Evolutionary conservation across 2,113 vertebrate species (phyloP).

Genomic region (Elephantulus edwardii): DNA sequence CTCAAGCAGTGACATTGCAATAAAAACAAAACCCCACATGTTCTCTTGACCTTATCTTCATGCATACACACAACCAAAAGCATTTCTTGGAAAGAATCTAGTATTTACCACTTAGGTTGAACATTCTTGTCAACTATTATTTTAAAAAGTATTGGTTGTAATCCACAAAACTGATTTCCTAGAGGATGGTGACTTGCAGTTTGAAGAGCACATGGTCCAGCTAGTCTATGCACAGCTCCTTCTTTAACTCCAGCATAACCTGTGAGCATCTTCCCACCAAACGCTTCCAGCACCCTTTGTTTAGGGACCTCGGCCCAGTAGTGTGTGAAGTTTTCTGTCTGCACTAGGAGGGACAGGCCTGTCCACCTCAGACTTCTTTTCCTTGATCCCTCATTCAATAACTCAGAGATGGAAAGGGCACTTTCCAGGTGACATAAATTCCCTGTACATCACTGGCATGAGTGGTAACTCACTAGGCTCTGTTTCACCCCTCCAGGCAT

Average conservation of each 20-base stretch:
- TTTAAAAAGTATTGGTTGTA: background rate
- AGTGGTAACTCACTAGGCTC: background rate
- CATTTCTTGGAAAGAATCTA: background rate
- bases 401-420: background rate
- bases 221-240: background rate
- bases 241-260: background rate
- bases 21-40: background rate
- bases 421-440: background rate
- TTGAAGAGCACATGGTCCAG: background rate
- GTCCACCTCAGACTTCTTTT: background rate
- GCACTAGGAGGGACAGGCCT: fast-evolving
- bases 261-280: background rate
- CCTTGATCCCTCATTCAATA: fast-evolving
- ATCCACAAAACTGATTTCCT: background rate
- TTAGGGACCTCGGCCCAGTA: background rate
- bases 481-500: background rate
- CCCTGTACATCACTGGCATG: too few relatives aligned
- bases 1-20: background rate
- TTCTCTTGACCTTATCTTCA: background rate
- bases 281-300: background rate
- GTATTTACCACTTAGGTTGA: background rate
- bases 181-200: too few relatives aligned
- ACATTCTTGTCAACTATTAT: background rate
- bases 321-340: background rate
- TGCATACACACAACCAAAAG: background rate